Base-by-base conservation (phyloP, 2,113 vertebrate species). In the Empidonax traillii region DNA sequence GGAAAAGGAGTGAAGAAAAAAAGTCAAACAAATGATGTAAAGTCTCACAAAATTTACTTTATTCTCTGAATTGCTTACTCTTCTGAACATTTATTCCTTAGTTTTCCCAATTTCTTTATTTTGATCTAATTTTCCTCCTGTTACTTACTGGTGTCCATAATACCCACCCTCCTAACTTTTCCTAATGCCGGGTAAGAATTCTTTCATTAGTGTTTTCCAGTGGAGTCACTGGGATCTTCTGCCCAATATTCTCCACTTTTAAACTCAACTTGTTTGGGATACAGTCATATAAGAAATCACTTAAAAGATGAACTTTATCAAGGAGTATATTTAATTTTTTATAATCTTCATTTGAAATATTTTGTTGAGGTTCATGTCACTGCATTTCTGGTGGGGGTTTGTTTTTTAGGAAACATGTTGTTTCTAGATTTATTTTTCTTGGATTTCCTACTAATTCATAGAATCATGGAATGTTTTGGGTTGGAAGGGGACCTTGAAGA, bases 201-300 rank as follows among this genome's bases (percentile, higher is more conserved):
- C 7, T 61, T 76, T 19, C 5, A 3, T 67, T 47, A 13, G 58
- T 13, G 3, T 13, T 76, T 87, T 56, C 9, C 30, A 28, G 0
- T 61, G 33, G 9, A 15, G 19, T 72, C 51, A 31, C 1, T 3
- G 8, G 5, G 10, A 1, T 47, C 21, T 41, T 82, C 65, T 71
- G 25, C 27, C 23, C 23, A 35, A 3, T 3, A 2, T 30, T 76
- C 17, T 39, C 5, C 8, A 19, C 35, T 41, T 63, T 31, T 79
- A 58, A 75, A 65, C 11, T 58, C 44, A 14, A 4, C 8, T 87
- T 9, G 0, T 10, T 86, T 23, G 9, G 6, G 27, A 18, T 25
- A 14, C 2, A 53, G 8, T 39, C 9, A 14, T 14, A 28, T 33
- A 4, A 68, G 4, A 43, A 85, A 51, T 1, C 0, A 31, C 6